Conservation (phyloP, 2,888 invertebrate genomes). For the Cylloceria caligata region DNA sequence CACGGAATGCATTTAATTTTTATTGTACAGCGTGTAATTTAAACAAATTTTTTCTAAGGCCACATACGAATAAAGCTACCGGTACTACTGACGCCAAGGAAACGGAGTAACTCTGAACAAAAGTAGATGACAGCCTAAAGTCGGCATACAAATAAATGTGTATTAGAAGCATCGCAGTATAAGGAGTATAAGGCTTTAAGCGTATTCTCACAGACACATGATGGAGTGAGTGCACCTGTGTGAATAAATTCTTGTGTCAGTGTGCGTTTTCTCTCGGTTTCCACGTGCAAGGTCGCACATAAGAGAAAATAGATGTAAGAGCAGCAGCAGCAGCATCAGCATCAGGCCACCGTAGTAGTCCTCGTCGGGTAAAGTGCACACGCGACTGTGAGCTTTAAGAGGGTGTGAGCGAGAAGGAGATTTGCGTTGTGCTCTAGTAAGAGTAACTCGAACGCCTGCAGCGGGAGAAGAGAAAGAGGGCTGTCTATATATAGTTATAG, state of each 20-base stretch:
- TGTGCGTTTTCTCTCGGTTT: slow-evolving; percentile 40
- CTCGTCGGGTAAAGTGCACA: slow-evolving; percentile 10
- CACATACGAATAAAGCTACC: neutral
- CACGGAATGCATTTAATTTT: too few relatives aligned
- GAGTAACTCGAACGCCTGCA: slow-evolving; percentile 18
- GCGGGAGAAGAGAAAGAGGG: neutral
- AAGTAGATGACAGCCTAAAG: neutral
- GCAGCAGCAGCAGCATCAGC: slow-evolving; percentile 27
- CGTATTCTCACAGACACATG: slow-evolving; percentile 16
- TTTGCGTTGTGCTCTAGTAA: slow-evolving; percentile 19
- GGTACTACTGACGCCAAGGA: neutral
- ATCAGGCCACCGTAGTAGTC: slow-evolving; percentile 1
- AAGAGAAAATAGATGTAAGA: slow-evolving; percentile 60
- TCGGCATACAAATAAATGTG: slow-evolving; percentile 25
- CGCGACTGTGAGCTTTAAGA: slow-evolving; percentile 19
- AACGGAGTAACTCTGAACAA: neutral
- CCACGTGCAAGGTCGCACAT: slow-evolving; percentile 58
- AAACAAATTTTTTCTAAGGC: neutral
- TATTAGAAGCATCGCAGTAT: slow-evolving; percentile 4
- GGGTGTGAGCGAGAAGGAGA: slow-evolving; percentile 26
- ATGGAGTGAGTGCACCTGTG: neutral
- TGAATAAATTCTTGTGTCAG: neutral
- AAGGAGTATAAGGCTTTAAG: slow-evolving; percentile 29
- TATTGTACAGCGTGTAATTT: neutral
- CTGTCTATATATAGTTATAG: slow-evolving; percentile 6